Evolutionary conservation across 2,888 invertebrate genomes (phyloP).

Genomic region (Leptogaster cylindrica): DNA sequence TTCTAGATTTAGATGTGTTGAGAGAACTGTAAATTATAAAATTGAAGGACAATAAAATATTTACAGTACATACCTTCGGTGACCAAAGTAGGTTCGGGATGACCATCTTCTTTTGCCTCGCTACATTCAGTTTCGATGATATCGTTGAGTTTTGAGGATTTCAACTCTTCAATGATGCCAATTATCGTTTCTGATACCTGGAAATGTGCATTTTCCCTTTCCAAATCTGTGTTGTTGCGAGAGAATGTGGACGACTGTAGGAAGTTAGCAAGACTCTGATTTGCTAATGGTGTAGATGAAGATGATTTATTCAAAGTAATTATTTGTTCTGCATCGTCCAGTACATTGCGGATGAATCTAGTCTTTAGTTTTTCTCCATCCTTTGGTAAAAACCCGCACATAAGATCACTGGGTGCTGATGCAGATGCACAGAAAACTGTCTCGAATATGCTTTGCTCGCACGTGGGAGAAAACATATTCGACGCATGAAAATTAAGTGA

Average conservation of each 20-base stretch:
- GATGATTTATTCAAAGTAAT: conserved; percentile 49
- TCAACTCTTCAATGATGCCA: conserved; percentile 78
- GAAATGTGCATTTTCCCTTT: conserved; percentile 86
- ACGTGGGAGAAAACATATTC: conserved; percentile 36
- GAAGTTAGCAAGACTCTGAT: conserved; percentile 74
- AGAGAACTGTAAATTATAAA: no score
- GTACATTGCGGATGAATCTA: conserved; percentile 53
- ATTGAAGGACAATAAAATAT: no score
- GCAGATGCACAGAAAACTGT: conserved; percentile 46
- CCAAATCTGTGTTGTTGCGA: conserved; percentile 75
- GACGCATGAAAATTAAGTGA: conserved; percentile 41
- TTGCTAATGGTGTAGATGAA: conserved; percentile 56
- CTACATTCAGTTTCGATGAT: not conserved
- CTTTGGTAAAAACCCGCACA: conserved; percentile 56
- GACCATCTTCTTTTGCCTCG: no score
- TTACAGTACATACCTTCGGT: no score
- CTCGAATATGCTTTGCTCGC: not conserved
- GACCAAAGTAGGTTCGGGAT: no score
- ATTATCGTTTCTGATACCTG: conserved; percentile 84
- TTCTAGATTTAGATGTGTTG: no score
- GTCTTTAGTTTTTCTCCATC: conserved; percentile 58
- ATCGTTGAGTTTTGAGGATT: conserved; percentile 65
- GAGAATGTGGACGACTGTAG: conserved; percentile 75
- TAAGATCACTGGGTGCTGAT: conserved; percentile 51
- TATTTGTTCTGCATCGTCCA: conserved; percentile 58